Percentiles rank a stretch among this genome's conserved stretches.
These are phyloP conservation scores for Trematocara nigrifrons DNA, from an alignment of 2,113 vertebrate species.

Conservation along the genomic window DNA sequence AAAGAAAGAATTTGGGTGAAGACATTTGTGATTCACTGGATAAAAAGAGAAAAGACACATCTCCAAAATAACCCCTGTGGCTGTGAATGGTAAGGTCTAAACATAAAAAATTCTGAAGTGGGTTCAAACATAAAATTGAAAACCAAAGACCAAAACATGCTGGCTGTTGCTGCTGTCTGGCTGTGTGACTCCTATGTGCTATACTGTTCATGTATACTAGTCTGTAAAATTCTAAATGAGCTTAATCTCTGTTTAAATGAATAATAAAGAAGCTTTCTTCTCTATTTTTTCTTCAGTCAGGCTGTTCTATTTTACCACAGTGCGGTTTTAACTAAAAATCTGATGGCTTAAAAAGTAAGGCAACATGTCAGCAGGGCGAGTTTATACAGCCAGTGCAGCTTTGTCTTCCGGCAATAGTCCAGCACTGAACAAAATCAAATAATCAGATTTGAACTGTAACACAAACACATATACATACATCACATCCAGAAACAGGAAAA, in stretches of 20 bases:
- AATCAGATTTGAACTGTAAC: conserved; percentile 28
- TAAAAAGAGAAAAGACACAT: not conserved
- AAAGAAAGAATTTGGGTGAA: not conserved
- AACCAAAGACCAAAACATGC: not conserved
- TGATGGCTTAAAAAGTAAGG: not conserved
- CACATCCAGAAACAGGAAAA: not conserved
- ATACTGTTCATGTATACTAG: not conserved
- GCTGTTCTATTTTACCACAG: not conserved
- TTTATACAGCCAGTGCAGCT: not conserved
- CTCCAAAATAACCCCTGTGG: conserved; percentile 1
- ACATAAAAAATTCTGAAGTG: not conserved
- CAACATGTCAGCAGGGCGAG: not conserved
- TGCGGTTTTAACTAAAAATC: not conserved
- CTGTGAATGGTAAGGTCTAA: not conserved
- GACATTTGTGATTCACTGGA: not conserved
- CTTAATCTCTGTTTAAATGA: not conserved
- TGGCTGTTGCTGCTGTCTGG: conserved; percentile 2
- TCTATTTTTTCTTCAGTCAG: not conserved
- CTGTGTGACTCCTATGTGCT: not conserved
- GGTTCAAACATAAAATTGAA: not conserved
- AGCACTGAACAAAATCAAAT: conserved; percentile 10
- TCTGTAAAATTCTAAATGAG: not conserved
- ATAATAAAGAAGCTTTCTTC: not conserved
- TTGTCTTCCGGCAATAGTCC: conserved; percentile 8
- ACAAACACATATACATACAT: conserved; percentile 24